Evolutionary conservation across 2,888 invertebrate species (phyloP), one percentile per base, ranked within the genome.

Genomic region (Drosophila fungiperda): DNA sequence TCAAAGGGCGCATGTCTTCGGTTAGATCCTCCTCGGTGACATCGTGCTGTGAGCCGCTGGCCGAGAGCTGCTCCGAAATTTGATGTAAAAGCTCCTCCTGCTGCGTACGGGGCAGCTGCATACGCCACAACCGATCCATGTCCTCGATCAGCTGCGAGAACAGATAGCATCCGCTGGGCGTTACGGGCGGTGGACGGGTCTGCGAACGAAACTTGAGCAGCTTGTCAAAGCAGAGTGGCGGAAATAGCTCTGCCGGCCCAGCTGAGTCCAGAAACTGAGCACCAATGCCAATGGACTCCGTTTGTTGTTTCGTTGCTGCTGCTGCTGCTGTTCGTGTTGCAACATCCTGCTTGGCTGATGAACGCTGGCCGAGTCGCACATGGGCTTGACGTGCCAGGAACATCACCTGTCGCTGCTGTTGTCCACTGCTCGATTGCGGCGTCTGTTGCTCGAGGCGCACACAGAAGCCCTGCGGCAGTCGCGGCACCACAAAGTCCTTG

Each of bases 131-230:
- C 3, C 87, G 87, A 81, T 93, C 93, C 80, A 93, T 89, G 77
- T 93, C 93, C 82, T 91, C 89, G 57, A 92, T 85, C n/a, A 92
- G 74, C 66, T 92, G 87, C 8, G 92, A 92, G 73, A 92, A 92
- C 67, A 92, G 80, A 36, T 92, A 92, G 4, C 88, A 80, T 2
- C 42, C 65, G 23, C 40, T 69, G 15, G 58, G 42, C 12, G 57
- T 59, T 8, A 61, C 58, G 0, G 68, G 63, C 8, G 61, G 58
- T 0, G 66, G 67, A 8, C 74, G 67, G 17, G 66, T 12, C 45
- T 60, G 42, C 3, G 80, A 68, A 0, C 86, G 90, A 52, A 93
- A 91, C 70, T 90, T 91, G 5, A 93, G 81, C 40, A 90, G 66
- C 76, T 92, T 92, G 61, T 91, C 91, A 33, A 92, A 90, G 62